These are phyloP conservation scores for Crepidodera aurea DNA, from an alignment of 2,888 invertebrate species.

Conservation along the genomic window DNA sequence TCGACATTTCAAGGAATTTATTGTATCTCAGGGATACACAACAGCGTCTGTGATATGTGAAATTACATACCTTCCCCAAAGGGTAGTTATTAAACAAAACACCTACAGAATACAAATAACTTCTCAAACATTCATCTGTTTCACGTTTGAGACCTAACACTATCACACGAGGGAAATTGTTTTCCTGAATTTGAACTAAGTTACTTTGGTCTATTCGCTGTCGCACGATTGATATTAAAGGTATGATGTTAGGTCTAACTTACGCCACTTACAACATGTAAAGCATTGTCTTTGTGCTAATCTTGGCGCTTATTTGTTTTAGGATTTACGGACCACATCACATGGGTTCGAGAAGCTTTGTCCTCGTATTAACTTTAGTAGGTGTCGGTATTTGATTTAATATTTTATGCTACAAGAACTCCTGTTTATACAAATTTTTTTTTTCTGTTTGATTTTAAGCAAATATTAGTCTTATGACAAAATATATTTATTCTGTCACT, in stretches of 20 bases:
- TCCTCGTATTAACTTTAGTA: neutral
- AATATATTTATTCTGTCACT: too few relatives aligned
- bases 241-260: neutral
- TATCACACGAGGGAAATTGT: neutral
- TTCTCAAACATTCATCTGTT: neutral
- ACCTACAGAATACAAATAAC: neutral
- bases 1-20: too few relatives aligned
- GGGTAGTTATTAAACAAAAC: neutral
- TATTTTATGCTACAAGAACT: neutral
- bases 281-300: neutral
- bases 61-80: neutral
- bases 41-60: too few relatives aligned
- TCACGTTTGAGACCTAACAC: neutral
- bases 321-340: neutral
- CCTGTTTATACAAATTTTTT: too few relatives aligned
- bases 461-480: too few relatives aligned
- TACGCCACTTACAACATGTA: neutral
- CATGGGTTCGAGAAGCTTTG: neutral
- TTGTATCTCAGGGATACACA: too few relatives aligned
- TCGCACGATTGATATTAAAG: neutral
- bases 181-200: neutral
- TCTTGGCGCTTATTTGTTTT: slow-evolving; percentile 5
- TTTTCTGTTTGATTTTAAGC: too few relatives aligned
- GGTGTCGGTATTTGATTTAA: slow-evolving; percentile 7
- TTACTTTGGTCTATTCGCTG: neutral